Percentiles rank a stretch among this genome's conserved stretches.
Conservation (phyloP, 1,140 invertebrate species). For the Sarcophaga bullata region DNA sequence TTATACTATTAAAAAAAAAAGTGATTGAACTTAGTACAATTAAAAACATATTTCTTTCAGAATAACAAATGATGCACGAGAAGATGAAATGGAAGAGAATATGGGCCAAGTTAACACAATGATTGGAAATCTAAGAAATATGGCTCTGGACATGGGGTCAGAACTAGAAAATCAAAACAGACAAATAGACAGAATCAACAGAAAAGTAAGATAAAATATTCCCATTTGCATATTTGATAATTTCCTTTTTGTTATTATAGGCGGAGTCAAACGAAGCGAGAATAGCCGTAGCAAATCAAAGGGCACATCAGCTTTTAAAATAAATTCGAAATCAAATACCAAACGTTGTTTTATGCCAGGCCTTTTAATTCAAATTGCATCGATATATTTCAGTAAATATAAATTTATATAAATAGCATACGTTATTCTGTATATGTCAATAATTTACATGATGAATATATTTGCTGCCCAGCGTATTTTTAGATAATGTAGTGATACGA, state of each 20-base stretch:
- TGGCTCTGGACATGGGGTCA: constrained; percentile 99
- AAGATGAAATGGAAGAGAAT: constrained; percentile 92
- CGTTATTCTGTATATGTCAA: too few relatives aligned
- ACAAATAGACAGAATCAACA: constrained; percentile 97
- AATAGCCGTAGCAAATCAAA: constrained; percentile 86
- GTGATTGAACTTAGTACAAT: too few relatives aligned
- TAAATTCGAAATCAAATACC: constrained; percentile 55
- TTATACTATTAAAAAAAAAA: too few relatives aligned
- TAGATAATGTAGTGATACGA: too few relatives aligned
- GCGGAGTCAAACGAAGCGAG: constrained; percentile 79
- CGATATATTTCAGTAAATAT: not conserved
- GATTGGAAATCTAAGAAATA: constrained; percentile 98
- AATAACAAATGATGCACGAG: constrained; percentile 89
- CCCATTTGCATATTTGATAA: not conserved
- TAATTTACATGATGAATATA: too few relatives aligned
- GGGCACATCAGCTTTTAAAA: constrained; percentile 85
- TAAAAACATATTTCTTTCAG: constrained; percentile 43
- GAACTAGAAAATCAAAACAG: constrained; percentile 98
- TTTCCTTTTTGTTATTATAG: constrained; percentile 57
- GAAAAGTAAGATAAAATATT: constrained; percentile 80
- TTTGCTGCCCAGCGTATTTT: too few relatives aligned
- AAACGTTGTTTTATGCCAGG: not conserved
- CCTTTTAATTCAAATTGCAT: not conserved
- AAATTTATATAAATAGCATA: too few relatives aligned
- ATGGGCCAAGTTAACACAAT: constrained; percentile 94